Conservation (phyloP, 2,888 invertebrate species). For the Sipha maydis region DNA sequence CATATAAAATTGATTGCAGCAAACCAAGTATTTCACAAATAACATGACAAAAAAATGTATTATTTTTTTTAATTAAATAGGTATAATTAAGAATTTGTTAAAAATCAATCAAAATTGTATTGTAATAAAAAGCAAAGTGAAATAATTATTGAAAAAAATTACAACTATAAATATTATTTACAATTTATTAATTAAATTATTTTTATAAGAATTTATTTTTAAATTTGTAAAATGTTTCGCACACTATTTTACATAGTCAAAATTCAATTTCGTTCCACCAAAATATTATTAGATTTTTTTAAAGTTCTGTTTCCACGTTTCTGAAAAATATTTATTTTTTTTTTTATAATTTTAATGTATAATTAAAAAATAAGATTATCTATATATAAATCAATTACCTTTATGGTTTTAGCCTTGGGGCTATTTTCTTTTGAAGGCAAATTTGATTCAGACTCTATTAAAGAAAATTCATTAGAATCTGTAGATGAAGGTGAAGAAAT, state of each 20-base stretch:
- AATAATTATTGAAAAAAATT: neutral
- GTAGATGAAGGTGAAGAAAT: conserved; percentile 19
- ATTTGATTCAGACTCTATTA: conserved; percentile 24
- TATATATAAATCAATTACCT: conserved; percentile 11
- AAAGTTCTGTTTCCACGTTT: conserved; percentile 15
- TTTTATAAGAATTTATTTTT: neutral
- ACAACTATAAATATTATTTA: neutral
- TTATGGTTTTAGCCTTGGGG: neutral
- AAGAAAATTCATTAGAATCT: neutral
- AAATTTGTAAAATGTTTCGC: neutral
- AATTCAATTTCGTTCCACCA: conserved; percentile 49
- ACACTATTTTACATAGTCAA: neutral
- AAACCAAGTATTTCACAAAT: conserved; percentile 5
- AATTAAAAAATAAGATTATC: neutral
- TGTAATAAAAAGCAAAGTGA: neutral
- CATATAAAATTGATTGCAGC: neutral
- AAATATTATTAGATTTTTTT: conserved; percentile 33
- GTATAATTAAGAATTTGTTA: conserved; percentile 3
- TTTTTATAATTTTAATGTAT: neutral
- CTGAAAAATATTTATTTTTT: conserved; percentile 32
- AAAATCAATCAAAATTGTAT: conserved; percentile 26
- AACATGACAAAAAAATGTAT: neutral
- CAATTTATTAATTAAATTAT: neutral
- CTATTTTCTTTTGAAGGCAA: conserved; percentile 55
- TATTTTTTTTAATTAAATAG: neutral